Evolutionary conservation across 2,888 invertebrate species (phyloP).

Genomic region (Pandemis cinnamomeana): DNA sequence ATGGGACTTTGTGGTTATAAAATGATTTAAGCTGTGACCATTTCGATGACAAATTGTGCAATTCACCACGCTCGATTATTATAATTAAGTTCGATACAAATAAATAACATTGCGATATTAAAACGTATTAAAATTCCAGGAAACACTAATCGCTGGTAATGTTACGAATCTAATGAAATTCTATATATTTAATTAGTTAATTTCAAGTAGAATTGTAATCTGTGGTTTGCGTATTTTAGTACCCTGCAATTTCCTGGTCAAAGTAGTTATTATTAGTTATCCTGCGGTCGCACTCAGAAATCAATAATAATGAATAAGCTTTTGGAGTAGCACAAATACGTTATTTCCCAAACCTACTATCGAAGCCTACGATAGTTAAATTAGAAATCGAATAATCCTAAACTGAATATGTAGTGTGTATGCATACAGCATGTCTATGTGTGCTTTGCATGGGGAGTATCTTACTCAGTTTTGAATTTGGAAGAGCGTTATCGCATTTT

Average conservation of each 20-base stretch:
- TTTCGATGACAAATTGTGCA: slow-evolving; percentile 77
- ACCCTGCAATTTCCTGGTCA: neutral
- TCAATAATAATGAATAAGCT: too few relatives aligned
- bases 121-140: slow-evolving; percentile 16
- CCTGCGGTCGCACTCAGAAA: too few relatives aligned
- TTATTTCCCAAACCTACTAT: too few relatives aligned
- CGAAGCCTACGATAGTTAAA: too few relatives aligned
- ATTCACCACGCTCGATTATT: slow-evolving; percentile 74
- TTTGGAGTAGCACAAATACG: too few relatives aligned
- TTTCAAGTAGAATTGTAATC: neutral
- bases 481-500: too few relatives aligned
- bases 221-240: neutral
- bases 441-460: too few relatives aligned
- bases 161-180: slow-evolving; percentile 2
- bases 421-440: too few relatives aligned
- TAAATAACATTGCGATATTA: slow-evolving; percentile 44
- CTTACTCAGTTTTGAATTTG: too few relatives aligned
- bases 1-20: slow-evolving; percentile 14
- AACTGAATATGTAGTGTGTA: too few relatives aligned
- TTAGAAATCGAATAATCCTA: too few relatives aligned
- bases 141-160: slow-evolving; percentile 19
- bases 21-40: slow-evolving; percentile 50
- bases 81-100: slow-evolving; percentile 67
- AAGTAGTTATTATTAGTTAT: neutral
- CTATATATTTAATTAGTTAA: neutral